phyloP scores from a whole-genome alignment of 2,113 vertebrate genomes.

The Boulengeromyrus knoepffleri region DNA sequence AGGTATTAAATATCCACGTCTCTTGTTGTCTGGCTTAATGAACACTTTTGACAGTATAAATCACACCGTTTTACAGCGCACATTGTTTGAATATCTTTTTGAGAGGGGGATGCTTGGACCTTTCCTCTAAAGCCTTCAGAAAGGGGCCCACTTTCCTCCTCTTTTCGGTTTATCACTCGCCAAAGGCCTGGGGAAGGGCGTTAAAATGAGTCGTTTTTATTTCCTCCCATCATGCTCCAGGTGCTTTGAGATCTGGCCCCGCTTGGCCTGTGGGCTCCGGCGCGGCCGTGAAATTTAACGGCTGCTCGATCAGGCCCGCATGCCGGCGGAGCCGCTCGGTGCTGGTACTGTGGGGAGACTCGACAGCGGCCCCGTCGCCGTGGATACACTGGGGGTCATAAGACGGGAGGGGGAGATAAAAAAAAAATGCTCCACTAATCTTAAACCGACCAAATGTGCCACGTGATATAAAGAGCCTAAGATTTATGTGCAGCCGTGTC shows the following conservation, averaged over 20 bases:
- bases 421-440: neutral
- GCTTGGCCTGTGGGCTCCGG: neutral
- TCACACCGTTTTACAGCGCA: neutral
- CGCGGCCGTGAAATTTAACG: neutral
- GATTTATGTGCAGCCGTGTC: neutral
- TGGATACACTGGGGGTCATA: conserved; percentile 33
- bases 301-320: neutral
- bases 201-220: neutral
- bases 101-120: neutral
- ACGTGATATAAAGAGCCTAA: neutral
- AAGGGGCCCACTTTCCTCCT: neutral
- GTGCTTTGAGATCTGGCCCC: neutral
- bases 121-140: neutral
- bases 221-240: neutral
- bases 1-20: neutral
- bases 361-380: conserved; percentile 21
- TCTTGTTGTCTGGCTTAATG: neutral
- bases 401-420: neutral
- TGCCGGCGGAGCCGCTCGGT: neutral
- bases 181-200: neutral
- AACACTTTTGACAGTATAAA: neutral
- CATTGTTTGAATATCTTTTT: neutral
- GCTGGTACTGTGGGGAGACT: conserved; percentile 22
- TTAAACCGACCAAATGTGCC: neutral
- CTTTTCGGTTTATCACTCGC: neutral